A percentile compares a stretch with the other conserved stretches of the same genome.
Evolutionary conservation across 2,888 invertebrate species (phyloP).

Genomic region (Melanotus villosus): DNA sequence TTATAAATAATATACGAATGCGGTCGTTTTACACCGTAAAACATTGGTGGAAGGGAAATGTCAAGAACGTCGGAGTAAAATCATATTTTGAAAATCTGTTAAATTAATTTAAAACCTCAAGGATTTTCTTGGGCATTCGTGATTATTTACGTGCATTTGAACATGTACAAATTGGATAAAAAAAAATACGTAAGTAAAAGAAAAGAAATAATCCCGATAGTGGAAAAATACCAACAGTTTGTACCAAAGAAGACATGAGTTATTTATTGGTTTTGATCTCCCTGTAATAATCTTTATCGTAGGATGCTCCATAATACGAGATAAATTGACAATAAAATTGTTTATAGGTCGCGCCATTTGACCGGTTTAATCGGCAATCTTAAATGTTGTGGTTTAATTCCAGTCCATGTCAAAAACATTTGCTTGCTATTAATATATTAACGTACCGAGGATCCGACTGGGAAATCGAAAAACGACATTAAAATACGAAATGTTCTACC

Average conservation of each 20-base stretch:
- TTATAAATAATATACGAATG: no score
- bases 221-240: neutral
- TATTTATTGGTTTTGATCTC: constrained; percentile 37
- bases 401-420: constrained; percentile 17
- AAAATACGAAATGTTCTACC: no score
- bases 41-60: no score
- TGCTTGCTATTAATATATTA: neutral
- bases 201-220: no score
- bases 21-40: no score
- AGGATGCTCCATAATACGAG: constrained; percentile 49
- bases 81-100: neutral
- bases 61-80: no score
- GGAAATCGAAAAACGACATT: no score
- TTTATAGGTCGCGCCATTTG: constrained; percentile 60
- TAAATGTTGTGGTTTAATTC: constrained; percentile 38
- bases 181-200: no score
- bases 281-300: constrained; percentile 39
- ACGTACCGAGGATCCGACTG: neutral
- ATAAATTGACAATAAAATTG: constrained; percentile 64
- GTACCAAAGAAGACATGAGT: no score
- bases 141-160: no score
- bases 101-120: neutral
- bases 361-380: constrained; percentile 58
- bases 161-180: no score
- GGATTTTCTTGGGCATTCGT: no score